Evolutionary conservation across 2,797 vertebrate species (phyloP), one percentile per base, ranked within the genome.

Genomic region (Telmatherina bonti): DNA sequence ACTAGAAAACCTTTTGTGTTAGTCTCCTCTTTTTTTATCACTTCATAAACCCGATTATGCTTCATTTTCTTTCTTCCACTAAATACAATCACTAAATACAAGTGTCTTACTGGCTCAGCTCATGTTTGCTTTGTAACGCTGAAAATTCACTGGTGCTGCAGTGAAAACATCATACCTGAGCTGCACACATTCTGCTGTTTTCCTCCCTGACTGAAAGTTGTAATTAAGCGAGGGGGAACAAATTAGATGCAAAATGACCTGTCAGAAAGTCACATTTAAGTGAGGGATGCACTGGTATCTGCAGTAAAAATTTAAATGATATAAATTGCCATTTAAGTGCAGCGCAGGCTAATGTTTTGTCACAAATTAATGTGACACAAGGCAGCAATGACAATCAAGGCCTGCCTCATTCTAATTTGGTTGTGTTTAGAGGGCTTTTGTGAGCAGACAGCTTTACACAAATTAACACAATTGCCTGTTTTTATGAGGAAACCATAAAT

Each of bases 271-370:
- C 96, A 92, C 97, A 97, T 99, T 98, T 97, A 97, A 96, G 95
- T 98, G 97, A 99, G 87, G 95, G 96, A 99, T 98, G 97, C 92
- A 86, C 88, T 88, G 86, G 82, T 91, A 94, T 92, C 93, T 83
- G 95, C 96, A 93, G 96, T 97, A 97, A 97, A 97, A 96, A 96
- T 96, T 96, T 98, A 99, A 99, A 99, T 97, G 96, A 98, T 99
- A 99, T 99, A 99, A 99, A 99, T 99, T 96, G 96, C 96, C 94
- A 93, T 98, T 99, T 99, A 99, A 99, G 96, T 96, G 96, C 95
- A 96, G 95, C 88, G 27, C 84, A 89, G 96, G 96, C 96, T 98
- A 99, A 97, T 98, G 96, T 97, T 97, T 93, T 97, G 96, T 96
- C 96, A 96, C 96, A 92, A 96, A 96, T 98, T 98, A 98, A 99